Percentiles rank a stretch among this genome's conserved stretches.
phyloP scores from a whole-genome alignment of 2,888 invertebrate genomes.

The Osmoderma eremita region DNA sequence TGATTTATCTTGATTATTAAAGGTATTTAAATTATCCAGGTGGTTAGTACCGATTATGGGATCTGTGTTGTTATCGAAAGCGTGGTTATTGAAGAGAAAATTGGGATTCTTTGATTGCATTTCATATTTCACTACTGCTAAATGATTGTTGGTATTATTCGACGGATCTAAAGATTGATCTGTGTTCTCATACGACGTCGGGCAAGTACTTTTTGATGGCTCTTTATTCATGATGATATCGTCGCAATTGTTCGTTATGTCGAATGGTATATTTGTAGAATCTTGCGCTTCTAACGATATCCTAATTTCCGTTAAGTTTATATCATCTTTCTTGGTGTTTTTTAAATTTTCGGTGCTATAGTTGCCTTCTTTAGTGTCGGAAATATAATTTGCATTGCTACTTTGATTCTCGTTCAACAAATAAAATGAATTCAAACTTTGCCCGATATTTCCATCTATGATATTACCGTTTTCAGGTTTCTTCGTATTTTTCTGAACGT shows the following conservation, averaged over 20 bases:
- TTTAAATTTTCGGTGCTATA: constrained; percentile 1
- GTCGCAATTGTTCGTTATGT: not conserved
- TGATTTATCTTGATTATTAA: constrained; percentile 6
- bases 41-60: too few species aligned
- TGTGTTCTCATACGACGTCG: not conserved
- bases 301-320: constrained; percentile 8
- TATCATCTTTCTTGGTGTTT: not conserved
- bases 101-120: constrained; percentile 17
- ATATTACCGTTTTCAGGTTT: not conserved
- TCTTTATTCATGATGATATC: constrained; percentile 22
- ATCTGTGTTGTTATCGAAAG: constrained; percentile 4
- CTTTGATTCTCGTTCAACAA: constrained; percentile 4
- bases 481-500: constrained; percentile 3
- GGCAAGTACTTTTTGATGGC: not conserved
- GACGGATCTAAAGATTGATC: not conserved
- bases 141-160: constrained; percentile 24
- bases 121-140: constrained; percentile 39
- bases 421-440: constrained; percentile 5
- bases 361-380: not conserved
- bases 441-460: not conserved
- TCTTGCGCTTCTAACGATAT: constrained; percentile 21
- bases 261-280: constrained; percentile 15
- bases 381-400: not conserved
- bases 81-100: constrained; percentile 22
- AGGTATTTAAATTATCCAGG: constrained; percentile 10